Evolutionary conservation across 1,140 invertebrate genomes (phyloP).

Genomic region (Leptinotarsa defecta): DNA sequence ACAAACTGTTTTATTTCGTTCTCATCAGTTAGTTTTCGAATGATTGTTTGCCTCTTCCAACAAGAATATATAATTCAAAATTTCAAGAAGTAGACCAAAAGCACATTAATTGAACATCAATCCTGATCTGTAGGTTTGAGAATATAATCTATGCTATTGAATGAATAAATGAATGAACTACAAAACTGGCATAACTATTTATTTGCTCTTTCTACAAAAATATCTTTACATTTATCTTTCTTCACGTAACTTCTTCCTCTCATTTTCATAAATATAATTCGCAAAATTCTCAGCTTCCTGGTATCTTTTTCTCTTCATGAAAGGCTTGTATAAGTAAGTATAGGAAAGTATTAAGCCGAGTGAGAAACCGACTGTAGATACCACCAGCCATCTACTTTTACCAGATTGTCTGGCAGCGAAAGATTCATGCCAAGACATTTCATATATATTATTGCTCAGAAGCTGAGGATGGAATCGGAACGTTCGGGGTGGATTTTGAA

Average conservation of each 20-base stretch:
- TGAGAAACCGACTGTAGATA: constrained; percentile 10
- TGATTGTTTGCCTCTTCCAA: too few relatives aligned
- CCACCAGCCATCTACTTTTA: constrained; percentile 3
- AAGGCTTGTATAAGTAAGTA: constrained; percentile 9
- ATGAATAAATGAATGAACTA: too few relatives aligned
- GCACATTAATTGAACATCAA: too few relatives aligned
- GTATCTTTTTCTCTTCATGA: not conserved
- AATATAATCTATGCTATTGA: too few relatives aligned
- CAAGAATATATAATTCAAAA: too few relatives aligned
- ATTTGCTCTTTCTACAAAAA: too few relatives aligned
- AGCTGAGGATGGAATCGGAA: not conserved
- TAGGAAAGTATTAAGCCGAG: constrained; percentile 4
- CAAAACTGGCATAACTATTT: too few relatives aligned
- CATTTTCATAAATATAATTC: constrained; percentile 18
- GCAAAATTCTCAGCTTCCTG: constrained; percentile 19
- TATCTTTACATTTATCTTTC: too few relatives aligned
- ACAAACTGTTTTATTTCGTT: too few relatives aligned
- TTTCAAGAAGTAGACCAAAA: too few relatives aligned
- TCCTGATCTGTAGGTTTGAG: too few relatives aligned
- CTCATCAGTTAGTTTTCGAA: too few relatives aligned
- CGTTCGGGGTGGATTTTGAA: not conserved
- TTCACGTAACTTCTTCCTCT: not conserved
- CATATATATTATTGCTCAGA: not conserved
- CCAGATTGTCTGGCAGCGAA: constrained; percentile 20
- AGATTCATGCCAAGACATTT: constrained; percentile 25